Conservation (phyloP, 2,797 vertebrate genomes). For the Setipinna tenuifilis region DNA sequence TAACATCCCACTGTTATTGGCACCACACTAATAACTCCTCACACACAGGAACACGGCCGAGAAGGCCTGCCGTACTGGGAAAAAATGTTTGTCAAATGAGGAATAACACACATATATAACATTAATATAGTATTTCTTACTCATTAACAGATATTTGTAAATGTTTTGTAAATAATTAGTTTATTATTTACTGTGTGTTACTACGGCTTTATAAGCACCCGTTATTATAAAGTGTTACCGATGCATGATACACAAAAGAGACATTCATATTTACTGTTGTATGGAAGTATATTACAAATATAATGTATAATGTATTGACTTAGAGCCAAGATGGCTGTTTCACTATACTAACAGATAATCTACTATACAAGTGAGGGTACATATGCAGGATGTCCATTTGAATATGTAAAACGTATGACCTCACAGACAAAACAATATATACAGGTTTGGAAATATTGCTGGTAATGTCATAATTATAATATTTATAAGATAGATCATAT, state of each 20-base stretch:
- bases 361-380: background rate
- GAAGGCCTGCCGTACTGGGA: background rate
- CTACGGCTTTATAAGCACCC: too few species aligned
- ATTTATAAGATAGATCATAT: background rate
- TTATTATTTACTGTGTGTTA: too few species aligned
- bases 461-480: background rate
- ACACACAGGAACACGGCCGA: background rate
- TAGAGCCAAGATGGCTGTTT: background rate
- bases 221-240: too few species aligned
- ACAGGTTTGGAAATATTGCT: background rate
- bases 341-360: background rate
- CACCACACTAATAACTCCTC: background rate
- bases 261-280: background rate
- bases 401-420: slow-evolving; percentile 37
- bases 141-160: too few species aligned
- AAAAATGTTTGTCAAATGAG: too few species aligned
- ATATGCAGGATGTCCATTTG: background rate
- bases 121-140: too few species aligned
- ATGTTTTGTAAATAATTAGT: too few species aligned
- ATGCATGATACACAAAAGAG: background rate
- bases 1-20: background rate
- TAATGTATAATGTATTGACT: slow-evolving; percentile 15
- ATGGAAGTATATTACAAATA: slow-evolving; percentile 15
- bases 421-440: background rate
- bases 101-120: too few species aligned